phyloP scores from a whole-genome alignment of 2,888 invertebrate species.

The Limenitis camilla region DNA sequence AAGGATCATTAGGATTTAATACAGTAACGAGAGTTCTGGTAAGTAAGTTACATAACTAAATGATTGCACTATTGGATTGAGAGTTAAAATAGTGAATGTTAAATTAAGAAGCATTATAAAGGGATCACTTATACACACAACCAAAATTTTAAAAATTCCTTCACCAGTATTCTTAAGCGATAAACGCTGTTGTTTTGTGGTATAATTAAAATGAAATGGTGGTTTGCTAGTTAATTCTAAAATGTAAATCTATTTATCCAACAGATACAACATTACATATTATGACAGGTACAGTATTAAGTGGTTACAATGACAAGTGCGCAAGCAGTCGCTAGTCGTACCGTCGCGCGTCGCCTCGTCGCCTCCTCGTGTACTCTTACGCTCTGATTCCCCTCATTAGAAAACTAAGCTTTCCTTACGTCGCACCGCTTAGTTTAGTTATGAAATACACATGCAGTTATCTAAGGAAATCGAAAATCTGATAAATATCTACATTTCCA shows the following conservation, averaged over 20 bases:
- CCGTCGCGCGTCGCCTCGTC: neutral
- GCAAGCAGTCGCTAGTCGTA: neutral
- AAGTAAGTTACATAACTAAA: too few relatives aligned
- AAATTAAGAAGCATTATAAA: too few relatives aligned
- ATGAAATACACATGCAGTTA: constrained; percentile 1
- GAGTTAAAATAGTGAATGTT: too few relatives aligned
- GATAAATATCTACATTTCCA: too few relatives aligned
- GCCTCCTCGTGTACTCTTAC: neutral
- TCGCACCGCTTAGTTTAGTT: constrained; percentile 8
- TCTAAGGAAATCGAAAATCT: neutral
- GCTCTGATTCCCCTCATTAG: constrained; percentile 18
- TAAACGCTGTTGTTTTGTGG: neutral
- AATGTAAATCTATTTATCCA: neutral
- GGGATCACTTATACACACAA: too few relatives aligned
- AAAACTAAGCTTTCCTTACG: constrained; percentile 13
- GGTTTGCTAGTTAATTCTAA: neutral
- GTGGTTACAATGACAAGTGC: constrained; percentile 1
- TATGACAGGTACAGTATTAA: neutral
- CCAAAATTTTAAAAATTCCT: too few relatives aligned
- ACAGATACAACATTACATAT: neutral
- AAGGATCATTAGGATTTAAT: too few relatives aligned
- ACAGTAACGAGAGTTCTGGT: too few relatives aligned
- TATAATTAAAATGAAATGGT: neutral
- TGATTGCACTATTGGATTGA: too few relatives aligned
- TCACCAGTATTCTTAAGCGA: too few relatives aligned